Conservation (phyloP, 2,797 vertebrate genomes). For the Hyperoplus immaculatus region DNA sequence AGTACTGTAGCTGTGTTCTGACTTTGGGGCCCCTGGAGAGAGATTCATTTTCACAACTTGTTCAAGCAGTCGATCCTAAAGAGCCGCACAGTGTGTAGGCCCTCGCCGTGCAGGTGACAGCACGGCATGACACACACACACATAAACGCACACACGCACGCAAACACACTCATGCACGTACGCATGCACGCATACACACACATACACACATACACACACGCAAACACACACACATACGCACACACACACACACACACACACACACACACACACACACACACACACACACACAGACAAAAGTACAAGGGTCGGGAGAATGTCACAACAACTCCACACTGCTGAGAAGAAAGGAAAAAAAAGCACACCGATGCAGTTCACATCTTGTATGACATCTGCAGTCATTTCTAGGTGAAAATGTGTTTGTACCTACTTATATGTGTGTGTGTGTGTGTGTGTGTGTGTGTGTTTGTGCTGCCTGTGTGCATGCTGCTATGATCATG, state of each 20-base stretch:
- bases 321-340: conserved; percentile 13
- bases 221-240: conserved; percentile 29
- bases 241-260: conserved; percentile 9
- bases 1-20: neutral
- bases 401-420: conserved; percentile 42
- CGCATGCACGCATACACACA: neutral
- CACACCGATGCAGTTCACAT: neutral
- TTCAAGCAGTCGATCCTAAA: conserved; percentile 53
- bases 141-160: conserved; percentile 15
- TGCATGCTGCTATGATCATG: conserved; percentile 77
- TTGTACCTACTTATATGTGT: neutral
- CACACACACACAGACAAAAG: conserved; percentile 31
- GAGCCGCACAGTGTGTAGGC: conserved; percentile 17
- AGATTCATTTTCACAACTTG: conserved; percentile 71
- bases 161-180: neutral
- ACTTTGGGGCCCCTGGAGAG: conserved; percentile 44
- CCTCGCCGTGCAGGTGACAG: conserved; percentile 33
- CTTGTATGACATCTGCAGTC: conserved; percentile 36
- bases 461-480: conserved; percentile 41
- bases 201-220: neutral
- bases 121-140: conserved; percentile 50
- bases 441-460: conserved; percentile 13
- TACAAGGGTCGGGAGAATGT: conserved; percentile 18
- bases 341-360: neutral
- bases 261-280: conserved; percentile 23